phyloP scores from a whole-genome alignment of 2,888 invertebrate genomes.

The Heliconius erato region DNA sequence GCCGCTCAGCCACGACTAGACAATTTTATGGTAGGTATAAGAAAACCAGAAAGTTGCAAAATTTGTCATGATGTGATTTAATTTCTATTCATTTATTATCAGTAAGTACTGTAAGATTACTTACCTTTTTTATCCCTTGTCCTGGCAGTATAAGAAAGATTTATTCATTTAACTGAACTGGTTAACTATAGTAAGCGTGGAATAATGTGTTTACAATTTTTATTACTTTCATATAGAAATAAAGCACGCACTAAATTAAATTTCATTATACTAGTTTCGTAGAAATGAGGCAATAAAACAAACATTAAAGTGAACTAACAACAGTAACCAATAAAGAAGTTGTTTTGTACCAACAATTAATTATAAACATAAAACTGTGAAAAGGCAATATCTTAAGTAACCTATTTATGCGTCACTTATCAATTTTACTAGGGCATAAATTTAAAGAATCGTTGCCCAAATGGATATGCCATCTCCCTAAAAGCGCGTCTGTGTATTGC shows the following conservation, averaged over 20 bases:
- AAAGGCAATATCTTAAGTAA: slow-evolving; percentile 48
- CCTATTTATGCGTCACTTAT: slow-evolving; percentile 59
- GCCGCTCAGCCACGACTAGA: too few relatives aligned
- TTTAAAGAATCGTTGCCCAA: slow-evolving; percentile 76
- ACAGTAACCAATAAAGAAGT: slow-evolving; percentile 48
- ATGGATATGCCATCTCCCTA: slow-evolving; percentile 71
- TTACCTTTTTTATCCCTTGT: background rate
- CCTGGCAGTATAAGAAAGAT: background rate
- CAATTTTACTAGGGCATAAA: slow-evolving; percentile 71
- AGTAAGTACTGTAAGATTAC: too few relatives aligned
- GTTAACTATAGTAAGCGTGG: background rate
- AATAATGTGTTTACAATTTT: slow-evolving; percentile 5
- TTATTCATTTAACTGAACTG: background rate
- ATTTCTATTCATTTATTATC: background rate
- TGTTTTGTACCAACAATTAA: slow-evolving; percentile 51
- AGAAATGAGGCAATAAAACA: slow-evolving; percentile 46
- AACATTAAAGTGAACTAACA: slow-evolving; percentile 43
- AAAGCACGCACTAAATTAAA: slow-evolving; percentile 31
- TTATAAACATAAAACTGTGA: slow-evolving; percentile 45
- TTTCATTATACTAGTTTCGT: slow-evolving; percentile 35
- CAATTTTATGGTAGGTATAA: too few relatives aligned
- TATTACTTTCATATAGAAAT: slow-evolving; percentile 8
- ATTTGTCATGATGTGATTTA: background rate
- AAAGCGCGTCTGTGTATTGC: slow-evolving; percentile 77
- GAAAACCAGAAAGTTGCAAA: background rate